These are phyloP conservation scores for Melangyna quadrimaculata DNA, from an alignment of 2,888 invertebrate species.

Conservation along the genomic window DNA sequence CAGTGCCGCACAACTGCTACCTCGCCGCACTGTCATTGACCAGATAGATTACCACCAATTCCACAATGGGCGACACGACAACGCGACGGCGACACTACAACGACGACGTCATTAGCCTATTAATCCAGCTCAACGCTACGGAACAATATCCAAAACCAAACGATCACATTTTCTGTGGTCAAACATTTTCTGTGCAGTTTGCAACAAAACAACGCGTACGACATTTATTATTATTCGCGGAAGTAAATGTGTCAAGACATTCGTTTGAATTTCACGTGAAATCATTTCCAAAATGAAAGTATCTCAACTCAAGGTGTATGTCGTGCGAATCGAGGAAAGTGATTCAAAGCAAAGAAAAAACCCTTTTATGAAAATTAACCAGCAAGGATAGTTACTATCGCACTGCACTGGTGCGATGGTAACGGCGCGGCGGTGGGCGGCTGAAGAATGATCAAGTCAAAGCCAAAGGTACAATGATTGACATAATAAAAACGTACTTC, in stretches of 20 bases:
- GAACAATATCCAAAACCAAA: slow-evolving; percentile 49
- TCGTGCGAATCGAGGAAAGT: background rate
- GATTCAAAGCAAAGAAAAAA: background rate
- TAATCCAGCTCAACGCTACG: slow-evolving; percentile 30
- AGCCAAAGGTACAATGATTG: slow-evolving; percentile 28
- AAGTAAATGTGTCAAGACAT: slow-evolving; percentile 56
- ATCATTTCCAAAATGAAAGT: slow-evolving; percentile 60
- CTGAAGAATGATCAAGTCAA: background rate
- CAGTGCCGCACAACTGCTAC: background rate
- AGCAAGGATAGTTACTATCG: background rate
- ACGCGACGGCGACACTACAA: slow-evolving; percentile 10
- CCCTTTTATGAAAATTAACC: background rate
- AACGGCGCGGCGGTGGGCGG: background rate
- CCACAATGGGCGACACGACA: slow-evolving; percentile 28
- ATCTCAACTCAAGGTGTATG: slow-evolving; percentile 40
- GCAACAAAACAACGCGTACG: slow-evolving; percentile 18
- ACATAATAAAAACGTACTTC: slow-evolving; percentile 49
- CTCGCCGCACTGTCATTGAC: slow-evolving; percentile 32
- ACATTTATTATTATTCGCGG: slow-evolving; percentile 47
- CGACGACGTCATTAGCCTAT: slow-evolving; percentile 35
- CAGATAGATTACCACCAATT: slow-evolving; percentile 46
- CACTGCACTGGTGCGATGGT: background rate
- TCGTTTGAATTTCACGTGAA: slow-evolving; percentile 44
- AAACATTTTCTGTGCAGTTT: slow-evolving; percentile 18
- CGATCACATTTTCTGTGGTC: slow-evolving; percentile 65